Base-by-base conservation (phyloP, 2,888 invertebrate species). In the Gari tellinella region DNA sequence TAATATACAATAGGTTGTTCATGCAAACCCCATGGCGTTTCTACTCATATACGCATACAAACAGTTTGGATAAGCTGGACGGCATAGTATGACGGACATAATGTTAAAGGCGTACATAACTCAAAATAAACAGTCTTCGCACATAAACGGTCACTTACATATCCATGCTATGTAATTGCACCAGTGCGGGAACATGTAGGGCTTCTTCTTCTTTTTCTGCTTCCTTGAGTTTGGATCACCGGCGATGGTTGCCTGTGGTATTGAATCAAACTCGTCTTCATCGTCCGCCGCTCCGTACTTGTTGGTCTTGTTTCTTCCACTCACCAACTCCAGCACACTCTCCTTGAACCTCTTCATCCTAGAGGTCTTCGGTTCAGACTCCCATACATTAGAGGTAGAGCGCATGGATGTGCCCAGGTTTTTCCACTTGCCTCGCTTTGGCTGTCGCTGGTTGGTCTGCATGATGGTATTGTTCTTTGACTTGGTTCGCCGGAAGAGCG, bases 161-260 rank as follows among this genome's bases (percentile, higher is more conserved):
- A 83, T 80, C 91, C 91, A 92, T 7, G 90, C 91, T 62, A 92
- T 87, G 81, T 90, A 92, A 49, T 88, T 84, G 58, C 84, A 88
- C 91, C 91, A 92, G 67, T 88, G 86, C 5, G 91, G 91, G 25
- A 91, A 85, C 56, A 86, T 85, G 63, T 77, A 86, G 0, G 87
- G 85, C 78, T 89, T 89, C 85, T 91, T 92, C 83, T 90, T 90
- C 72, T 88, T 89, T 69, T 87, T 87, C 23, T 65, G 62, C 31
- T 77, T 78, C 49, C 74, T 77, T 1, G 78, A 69, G 14, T 74
- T 77, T 12, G 80, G 80, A 26, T 78, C 77, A 7, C 80, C 81
- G 12, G 82, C 85, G 31, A 84, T 79, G 17, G 72, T 77, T 7
- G 82, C 70, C 17, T 72, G 65, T 15, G 86, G 79, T 15, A 77